Base-by-base conservation (phyloP, 2,888 invertebrate species). In the Eupithecia insigniata region DNA sequence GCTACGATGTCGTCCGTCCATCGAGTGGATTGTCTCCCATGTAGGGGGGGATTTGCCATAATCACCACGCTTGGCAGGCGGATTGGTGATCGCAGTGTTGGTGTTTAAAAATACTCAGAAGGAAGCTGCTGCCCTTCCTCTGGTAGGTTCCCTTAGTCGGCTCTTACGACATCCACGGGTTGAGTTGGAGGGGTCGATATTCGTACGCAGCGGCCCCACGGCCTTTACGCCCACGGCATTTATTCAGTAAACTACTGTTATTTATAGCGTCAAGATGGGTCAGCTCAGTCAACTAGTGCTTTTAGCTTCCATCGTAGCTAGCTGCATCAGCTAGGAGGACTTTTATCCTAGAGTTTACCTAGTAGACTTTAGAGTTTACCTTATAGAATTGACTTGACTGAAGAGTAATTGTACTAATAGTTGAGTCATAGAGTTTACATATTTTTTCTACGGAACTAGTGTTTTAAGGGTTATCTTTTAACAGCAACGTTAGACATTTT, bases 261-360 rank as follows among this genome's bases (percentile, higher is more conserved):
- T 55, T 55, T 26, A 55, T 10, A 22, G n/a, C 55, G 55, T 55
- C 14, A 26, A 26, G 55, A 55, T 55, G 55, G 55, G 26, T 26
- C 55, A 26, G 4, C 26, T 55, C 1, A 55, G 22, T 26, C 55
- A 55, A 55, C 12, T 55, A 5, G 55, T 55, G 55, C 26, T 55
- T 26, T 12, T 55, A 14, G 55, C 55, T 5, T 22, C 26, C 5
- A 5, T 55, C 26, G 22, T 55, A 5, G 14, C 55, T 14, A 55
- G 55, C 55, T 55, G 26, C 51, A 51, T 51, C 51, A 22, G 51
- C 51, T 51, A 22, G n/a, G n/a, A n/a, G n/a, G n/a, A n/a, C n/a
- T n/a, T 2, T 18, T n/a, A 22, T 22, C 0, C n/a, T 0, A 46
- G 5, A 43, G 18, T n/a, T 34, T 34, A 6, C 18, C n/a, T 46